phyloP scores from a whole-genome alignment of 2,113 vertebrate species.

The Lepus timidus region DNA sequence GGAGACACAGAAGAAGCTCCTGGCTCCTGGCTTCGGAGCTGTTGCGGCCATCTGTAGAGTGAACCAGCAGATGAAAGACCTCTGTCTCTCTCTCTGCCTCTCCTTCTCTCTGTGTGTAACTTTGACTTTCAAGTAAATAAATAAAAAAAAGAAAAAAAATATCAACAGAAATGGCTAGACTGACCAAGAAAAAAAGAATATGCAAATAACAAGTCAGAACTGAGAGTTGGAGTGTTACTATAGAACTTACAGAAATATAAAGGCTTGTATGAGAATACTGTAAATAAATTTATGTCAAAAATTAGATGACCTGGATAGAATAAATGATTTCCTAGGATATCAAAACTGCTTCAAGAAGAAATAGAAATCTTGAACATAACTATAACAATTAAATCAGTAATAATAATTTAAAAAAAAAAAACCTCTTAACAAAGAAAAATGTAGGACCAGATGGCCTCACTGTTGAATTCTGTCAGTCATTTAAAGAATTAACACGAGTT shows the following conservation, averaged over 20 bases:
- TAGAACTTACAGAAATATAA: not conserved
- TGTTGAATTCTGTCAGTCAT: not conserved
- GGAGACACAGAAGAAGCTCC: too few species aligned
- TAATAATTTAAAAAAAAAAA: not conserved
- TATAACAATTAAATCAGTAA: not conserved
- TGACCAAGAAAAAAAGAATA: not conserved
- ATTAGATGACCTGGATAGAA: constrained; percentile 27
- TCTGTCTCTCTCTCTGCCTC: too few species aligned
- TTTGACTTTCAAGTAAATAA: too few species aligned
- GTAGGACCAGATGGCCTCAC: not conserved
- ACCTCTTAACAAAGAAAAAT: not conserved
- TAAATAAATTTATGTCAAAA: not conserved
- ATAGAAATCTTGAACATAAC: not conserved
- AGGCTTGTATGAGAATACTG: not conserved
- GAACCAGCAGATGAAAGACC: too few species aligned
- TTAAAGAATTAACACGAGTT: constrained; percentile 22
- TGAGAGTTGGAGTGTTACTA: not conserved
- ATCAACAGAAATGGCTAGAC: constrained; percentile 4
- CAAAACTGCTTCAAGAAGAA: not conserved
- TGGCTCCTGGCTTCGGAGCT: too few species aligned
- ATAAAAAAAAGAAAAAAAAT: not conserved
- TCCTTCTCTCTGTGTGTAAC: too few species aligned
- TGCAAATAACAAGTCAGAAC: constrained; percentile 2
- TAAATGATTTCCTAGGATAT: not conserved
- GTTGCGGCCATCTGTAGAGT: too few species aligned